Conservation (phyloP, 1,140 invertebrate species). For the Hydropsyche tenuis region DNA sequence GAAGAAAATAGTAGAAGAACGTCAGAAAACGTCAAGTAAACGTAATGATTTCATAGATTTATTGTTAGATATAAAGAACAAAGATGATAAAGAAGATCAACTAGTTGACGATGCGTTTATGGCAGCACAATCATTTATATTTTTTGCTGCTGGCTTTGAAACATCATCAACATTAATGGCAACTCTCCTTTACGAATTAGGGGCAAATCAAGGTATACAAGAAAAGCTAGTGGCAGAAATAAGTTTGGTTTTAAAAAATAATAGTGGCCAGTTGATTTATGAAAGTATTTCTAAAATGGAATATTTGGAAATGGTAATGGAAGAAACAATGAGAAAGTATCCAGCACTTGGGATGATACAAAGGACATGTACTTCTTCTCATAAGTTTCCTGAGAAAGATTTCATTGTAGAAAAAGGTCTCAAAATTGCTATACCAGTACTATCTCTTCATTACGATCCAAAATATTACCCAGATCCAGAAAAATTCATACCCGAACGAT, state of each 20-base stretch:
- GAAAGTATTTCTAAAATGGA: constrained; percentile 56
- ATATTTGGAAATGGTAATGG: constrained; percentile 54
- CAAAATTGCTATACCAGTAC: constrained; percentile 34
- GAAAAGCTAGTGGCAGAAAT: constrained; percentile 62
- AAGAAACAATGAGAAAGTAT: constrained; percentile 41
- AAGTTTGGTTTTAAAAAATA: constrained; percentile 50
- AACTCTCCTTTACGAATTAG: constrained; percentile 58
- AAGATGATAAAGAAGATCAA: constrained; percentile 18
- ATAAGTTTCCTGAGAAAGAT: constrained; percentile 35
- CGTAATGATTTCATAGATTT: constrained; percentile 65
- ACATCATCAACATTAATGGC: constrained; percentile 61
- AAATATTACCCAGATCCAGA: constrained; percentile 44
- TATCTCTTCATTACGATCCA: constrained; percentile 42
- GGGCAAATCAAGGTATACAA: constrained; percentile 62
- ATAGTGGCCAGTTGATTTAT: constrained; percentile 56
- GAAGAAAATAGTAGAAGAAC: constrained; percentile 53
- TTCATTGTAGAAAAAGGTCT: constrained; percentile 37
- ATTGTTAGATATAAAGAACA: constrained; percentile 53
- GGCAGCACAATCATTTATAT: constrained; percentile 56
- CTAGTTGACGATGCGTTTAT: constrained; percentile 44
- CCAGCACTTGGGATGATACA: constrained; percentile 18
- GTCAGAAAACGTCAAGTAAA: constrained; percentile 55
- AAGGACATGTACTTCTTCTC: constrained; percentile 22
- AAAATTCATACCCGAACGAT: constrained; percentile 45
- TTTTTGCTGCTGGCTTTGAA: constrained; percentile 64